These are phyloP conservation scores for Harpagus bidentatus DNA, from an alignment of 2,113 vertebrate genomes.

Conservation along the genomic window DNA sequence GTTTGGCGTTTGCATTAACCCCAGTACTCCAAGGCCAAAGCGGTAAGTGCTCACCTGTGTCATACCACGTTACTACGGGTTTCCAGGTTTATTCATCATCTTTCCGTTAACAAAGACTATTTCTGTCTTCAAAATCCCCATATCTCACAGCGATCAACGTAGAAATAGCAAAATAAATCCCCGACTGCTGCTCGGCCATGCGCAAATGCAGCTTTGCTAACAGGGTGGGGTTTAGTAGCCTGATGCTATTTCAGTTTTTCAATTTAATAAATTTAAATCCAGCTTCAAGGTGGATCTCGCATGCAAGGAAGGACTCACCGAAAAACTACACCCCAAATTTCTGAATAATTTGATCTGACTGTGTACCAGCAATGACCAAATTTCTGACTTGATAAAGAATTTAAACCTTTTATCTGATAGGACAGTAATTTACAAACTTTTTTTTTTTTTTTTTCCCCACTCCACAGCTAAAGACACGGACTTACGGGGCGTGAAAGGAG, in stretches of 20 bases:
- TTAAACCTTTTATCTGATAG: neutral
- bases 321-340: neutral
- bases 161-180: neutral
- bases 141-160: neutral
- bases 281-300: neutral
- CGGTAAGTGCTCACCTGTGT: neutral
- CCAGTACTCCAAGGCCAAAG: neutral
- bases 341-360: neutral
- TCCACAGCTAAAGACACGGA: neutral
- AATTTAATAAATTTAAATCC: neutral
- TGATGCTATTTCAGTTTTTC: neutral
- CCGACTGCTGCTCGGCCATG: neutral
- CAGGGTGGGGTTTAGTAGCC: neutral
- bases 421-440: neutral
- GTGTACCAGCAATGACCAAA: neutral
- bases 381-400: neutral
- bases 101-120: neutral
- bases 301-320: neutral
- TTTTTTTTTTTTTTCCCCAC: neutral
- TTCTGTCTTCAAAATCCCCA: neutral
- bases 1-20: neutral
- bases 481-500: constrained; percentile 88
- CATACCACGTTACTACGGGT: too few relatives aligned
- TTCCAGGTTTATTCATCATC: neutral
- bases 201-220: neutral